Evolutionary conservation across 2,888 invertebrate species (phyloP), one percentile per base, ranked within the genome.

Genomic region (Polydesmus complanatus): DNA sequence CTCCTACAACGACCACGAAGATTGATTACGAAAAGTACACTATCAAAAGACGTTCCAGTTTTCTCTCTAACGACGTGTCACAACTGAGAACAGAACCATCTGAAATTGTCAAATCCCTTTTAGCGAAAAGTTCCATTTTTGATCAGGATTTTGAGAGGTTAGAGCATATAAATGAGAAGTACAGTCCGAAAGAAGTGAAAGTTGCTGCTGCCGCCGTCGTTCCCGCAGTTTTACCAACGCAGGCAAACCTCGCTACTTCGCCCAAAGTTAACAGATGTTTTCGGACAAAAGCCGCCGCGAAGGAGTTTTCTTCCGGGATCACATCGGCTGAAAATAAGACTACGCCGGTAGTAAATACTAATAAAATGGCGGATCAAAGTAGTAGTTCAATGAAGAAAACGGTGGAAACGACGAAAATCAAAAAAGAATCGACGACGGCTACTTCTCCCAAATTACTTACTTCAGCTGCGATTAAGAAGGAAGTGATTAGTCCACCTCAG

Each of bases 81-180:
- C 62, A 60, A 52, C 80, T 87, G 63, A 85, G 86, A 70, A 81
- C 88, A 62, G 89, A 93, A 72, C 94, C 93, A 0, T 94, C 94
- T 25, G 93, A 93, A 69, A 93, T 95, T 69, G 88, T 93, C 49
- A 88, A 90, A 70, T 89, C 91, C 25, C 81, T 96, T 68, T 79
- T 95, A 69, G 90, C 93, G 3, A 90, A 91, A 73, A 84, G 88
- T 65, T 93, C 92, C 58, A 90, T 96, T 59, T 95, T 96, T 74
- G 96, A 96, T 73, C 95, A 95, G 73, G 96, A 96, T 73, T 83
- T 88, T 50, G 92, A 94, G 74, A 80, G 96, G 47, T 78, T 96
- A 62, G 93, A 93, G 73, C 70, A 72, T 69, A 85, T 88, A 62
- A 80, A 84, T 71, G 84, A 92, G 74, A 83, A 89, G 76, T 83